Conservation (phyloP, 2,888 invertebrate species). For the Nasonia oneida region DNA sequence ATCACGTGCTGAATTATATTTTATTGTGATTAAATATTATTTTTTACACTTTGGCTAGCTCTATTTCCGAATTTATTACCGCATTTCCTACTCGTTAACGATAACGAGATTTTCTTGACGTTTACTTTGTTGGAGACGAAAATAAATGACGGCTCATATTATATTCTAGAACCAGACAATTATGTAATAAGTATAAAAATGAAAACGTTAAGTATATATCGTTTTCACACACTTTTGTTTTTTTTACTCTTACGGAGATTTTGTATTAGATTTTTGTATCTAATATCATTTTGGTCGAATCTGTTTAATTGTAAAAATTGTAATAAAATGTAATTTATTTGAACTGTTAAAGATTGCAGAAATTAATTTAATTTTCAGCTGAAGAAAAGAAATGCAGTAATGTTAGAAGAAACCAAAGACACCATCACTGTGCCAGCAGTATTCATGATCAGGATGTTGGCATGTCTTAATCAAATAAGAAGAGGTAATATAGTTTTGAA, state of each 20-base stretch:
- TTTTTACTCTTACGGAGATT: no score
- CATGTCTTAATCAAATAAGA: slow-evolving; percentile 85
- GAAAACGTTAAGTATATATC: not conserved
- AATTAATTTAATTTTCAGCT: slow-evolving; percentile 80
- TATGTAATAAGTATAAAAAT: not conserved
- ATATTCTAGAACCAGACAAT: not conserved
- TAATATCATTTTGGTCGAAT: not conserved
- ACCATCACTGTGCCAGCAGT: slow-evolving; percentile 93
- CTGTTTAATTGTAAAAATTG: no score
- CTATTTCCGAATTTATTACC: not conserved
- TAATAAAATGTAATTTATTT: not conserved
- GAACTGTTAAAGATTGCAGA: not conserved
- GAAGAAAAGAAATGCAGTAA: slow-evolving; percentile 88
- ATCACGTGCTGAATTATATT: not conserved
- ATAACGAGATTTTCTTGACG: not conserved
- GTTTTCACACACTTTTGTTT: no score
- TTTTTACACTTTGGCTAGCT: not conserved
- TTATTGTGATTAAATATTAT: not conserved
- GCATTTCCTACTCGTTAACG: not conserved
- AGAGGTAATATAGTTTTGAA: slow-evolving; percentile 75
- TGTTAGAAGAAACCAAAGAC: slow-evolving; percentile 92
- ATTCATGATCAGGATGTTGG: slow-evolving; percentile 90
- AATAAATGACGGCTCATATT: not conserved
- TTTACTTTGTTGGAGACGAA: not conserved
- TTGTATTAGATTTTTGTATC: not conserved